Evolutionary conservation across 2,888 invertebrate species (phyloP).

Genomic region (Chymomyza caudatula): DNA sequence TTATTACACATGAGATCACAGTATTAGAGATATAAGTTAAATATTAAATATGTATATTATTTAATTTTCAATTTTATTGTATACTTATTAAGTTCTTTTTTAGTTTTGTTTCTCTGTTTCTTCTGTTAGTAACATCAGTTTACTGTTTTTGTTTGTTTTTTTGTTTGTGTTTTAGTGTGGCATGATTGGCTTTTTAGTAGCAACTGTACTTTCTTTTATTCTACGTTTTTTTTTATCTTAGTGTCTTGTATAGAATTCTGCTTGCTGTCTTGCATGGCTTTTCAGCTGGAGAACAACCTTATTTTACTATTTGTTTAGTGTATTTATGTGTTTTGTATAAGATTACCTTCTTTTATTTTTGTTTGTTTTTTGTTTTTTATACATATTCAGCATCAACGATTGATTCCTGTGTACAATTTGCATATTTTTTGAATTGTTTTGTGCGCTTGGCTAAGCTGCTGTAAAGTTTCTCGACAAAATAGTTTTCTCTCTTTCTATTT

Average conservation of each 20-base stretch:
- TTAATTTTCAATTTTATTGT: slow-evolving; percentile 24
- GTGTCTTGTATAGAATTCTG: slow-evolving; percentile 56
- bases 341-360: background rate
- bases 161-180: slow-evolving; percentile 38
- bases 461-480: background rate
- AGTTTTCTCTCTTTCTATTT: background rate
- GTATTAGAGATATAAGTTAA: slow-evolving; percentile 79
- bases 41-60: slow-evolving; percentile 37
- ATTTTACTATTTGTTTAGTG: slow-evolving; percentile 27
- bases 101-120: slow-evolving; percentile 40
- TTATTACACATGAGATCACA: slow-evolving; percentile 79
- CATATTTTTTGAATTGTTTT: slow-evolving; percentile 5
- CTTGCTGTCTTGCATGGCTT: slow-evolving; percentile 26
- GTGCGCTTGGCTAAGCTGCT: slow-evolving; percentile 8
- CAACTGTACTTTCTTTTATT: slow-evolving; percentile 32
- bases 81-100: slow-evolving; percentile 5
- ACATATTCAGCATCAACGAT: slow-evolving; percentile 65
- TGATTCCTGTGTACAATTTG: slow-evolving; percentile 43
- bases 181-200: slow-evolving; percentile 21
- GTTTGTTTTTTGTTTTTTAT: slow-evolving; percentile 19
- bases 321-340: slow-evolving; percentile 31
- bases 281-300: slow-evolving; percentile 21
- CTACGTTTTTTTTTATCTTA: slow-evolving; percentile 36
- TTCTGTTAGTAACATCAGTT: slow-evolving; percentile 57
- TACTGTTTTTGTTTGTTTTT: slow-evolving; percentile 29